phyloP scores from a whole-genome alignment of 2,888 invertebrate species.

The Acanthacorydalis orientalis region DNA sequence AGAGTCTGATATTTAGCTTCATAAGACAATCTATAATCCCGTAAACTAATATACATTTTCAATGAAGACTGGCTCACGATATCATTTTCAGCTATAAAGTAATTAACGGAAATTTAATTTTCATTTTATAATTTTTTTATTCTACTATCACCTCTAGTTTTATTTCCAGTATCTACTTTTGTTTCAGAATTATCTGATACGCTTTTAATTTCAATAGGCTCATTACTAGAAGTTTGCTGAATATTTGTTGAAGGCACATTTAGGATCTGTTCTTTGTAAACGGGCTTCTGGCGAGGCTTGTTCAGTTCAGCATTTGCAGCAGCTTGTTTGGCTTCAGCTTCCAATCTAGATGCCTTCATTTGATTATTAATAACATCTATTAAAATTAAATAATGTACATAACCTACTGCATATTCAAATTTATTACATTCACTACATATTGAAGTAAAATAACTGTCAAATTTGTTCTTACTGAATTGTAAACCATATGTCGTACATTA shows the following conservation, averaged over 20 bases:
- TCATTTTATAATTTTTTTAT: slow-evolving; percentile 7
- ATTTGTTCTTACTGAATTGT: too few relatives aligned
- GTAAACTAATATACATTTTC: slow-evolving; percentile 36
- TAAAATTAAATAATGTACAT: too few relatives aligned
- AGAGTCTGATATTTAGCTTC: slow-evolving; percentile 41
- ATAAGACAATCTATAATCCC: slow-evolving; percentile 38
- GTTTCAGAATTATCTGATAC: slow-evolving; percentile 2
- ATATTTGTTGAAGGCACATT: background rate
- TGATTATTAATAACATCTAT: too few relatives aligned
- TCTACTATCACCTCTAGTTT: slow-evolving; percentile 8
- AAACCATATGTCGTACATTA: too few relatives aligned
- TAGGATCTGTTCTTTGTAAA: background rate
- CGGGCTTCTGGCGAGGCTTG: background rate
- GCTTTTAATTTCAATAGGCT: slow-evolving; percentile 8
- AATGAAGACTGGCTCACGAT: slow-evolving; percentile 35
- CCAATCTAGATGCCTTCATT: too few relatives aligned
- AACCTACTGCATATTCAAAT: too few relatives aligned
- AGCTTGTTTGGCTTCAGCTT: too few relatives aligned
- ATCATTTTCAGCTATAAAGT: slow-evolving; percentile 12
- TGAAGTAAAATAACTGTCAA: too few relatives aligned
- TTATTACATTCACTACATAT: too few relatives aligned
- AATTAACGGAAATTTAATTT: slow-evolving; percentile 9
- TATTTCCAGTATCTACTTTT: slow-evolving; percentile 9
- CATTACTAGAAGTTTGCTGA: slow-evolving; percentile 7
- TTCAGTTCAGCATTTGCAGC: slow-evolving; percentile 1